phyloP scores from a whole-genome alignment of 2,888 invertebrate species.

The Lydus trimaculatus region DNA sequence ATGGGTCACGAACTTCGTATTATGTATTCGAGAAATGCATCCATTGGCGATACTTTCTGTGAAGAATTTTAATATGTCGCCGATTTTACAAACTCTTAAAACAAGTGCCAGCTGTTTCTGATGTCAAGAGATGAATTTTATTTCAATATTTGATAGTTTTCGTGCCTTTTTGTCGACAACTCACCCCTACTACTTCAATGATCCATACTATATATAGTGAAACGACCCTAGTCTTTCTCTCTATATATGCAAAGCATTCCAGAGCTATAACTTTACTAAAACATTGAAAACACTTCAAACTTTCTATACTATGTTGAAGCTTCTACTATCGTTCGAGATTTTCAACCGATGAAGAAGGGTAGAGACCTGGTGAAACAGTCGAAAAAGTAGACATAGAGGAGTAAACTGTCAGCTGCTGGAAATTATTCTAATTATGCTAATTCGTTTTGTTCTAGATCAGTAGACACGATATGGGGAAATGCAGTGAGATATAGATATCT shows the following conservation, averaged over 20 bases:
- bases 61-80: conserved; percentile 61
- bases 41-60: conserved; percentile 48
- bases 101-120: conserved; percentile 62
- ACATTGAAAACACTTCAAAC: conserved; percentile 61
- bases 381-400: conserved; percentile 64
- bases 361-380: not conserved
- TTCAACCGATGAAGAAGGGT: conserved; percentile 40
- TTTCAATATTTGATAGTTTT: conserved; percentile 64
- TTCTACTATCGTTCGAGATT: conserved; percentile 17
- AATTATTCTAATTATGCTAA: conserved; percentile 72
- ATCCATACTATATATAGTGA: conserved; percentile 34
- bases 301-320: conserved; percentile 45
- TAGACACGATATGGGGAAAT: not conserved
- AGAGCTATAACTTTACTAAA: conserved; percentile 60
- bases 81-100: conserved; percentile 63
- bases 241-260: conserved; percentile 62
- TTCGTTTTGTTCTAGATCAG: conserved; percentile 62
- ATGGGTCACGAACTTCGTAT: conserved; percentile 35
- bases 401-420: conserved; percentile 69
- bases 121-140: conserved; percentile 63
- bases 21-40: conserved; percentile 41
- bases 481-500: too few species aligned
- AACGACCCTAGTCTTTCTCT: conserved; percentile 46
- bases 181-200: conserved; percentile 43
- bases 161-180: conserved; percentile 52